These are phyloP conservation scores for Microplitis mediator DNA, from an alignment of 1,140 invertebrate genomes.

Conservation along the genomic window DNA sequence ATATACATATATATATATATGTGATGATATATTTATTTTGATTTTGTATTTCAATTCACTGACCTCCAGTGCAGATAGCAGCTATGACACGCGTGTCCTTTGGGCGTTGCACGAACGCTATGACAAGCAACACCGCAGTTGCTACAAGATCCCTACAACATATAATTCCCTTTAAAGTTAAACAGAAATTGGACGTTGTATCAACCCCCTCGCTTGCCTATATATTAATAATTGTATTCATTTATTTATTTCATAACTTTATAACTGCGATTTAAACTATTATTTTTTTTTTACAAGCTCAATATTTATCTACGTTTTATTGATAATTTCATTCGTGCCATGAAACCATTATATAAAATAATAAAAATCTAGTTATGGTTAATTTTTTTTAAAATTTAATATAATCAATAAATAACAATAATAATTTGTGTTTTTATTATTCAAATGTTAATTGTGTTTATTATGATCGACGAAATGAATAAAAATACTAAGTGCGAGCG, in stretches of 20 bases:
- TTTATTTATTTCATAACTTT: not conserved
- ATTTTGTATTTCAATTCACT: conserved; percentile 47
- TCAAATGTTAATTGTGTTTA: too few relatives aligned
- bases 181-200: conserved; percentile 14
- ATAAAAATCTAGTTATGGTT: too few relatives aligned
- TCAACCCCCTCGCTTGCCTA: conserved; percentile 20
- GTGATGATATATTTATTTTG: conserved; percentile 7
- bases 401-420: too few relatives aligned
- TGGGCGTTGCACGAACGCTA: conserved; percentile 73
- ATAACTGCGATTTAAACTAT: not conserved
- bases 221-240: conserved; percentile 5
- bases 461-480: not conserved
- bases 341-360: too few relatives aligned
- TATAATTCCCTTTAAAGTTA: conserved; percentile 59
- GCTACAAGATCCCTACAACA: conserved; percentile 70
- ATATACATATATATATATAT: not conserved
- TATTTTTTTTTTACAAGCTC: not conserved
- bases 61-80: conserved; percentile 84
- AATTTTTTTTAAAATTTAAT: too few relatives aligned
- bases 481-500: not conserved
- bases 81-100: conserved; percentile 78
- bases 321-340: not conserved
- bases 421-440: too few relatives aligned
- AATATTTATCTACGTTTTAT: not conserved
- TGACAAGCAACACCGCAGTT: conserved; percentile 80